Conservation (phyloP, 2,888 invertebrate genomes). For the Augochlorella aurata region DNA sequence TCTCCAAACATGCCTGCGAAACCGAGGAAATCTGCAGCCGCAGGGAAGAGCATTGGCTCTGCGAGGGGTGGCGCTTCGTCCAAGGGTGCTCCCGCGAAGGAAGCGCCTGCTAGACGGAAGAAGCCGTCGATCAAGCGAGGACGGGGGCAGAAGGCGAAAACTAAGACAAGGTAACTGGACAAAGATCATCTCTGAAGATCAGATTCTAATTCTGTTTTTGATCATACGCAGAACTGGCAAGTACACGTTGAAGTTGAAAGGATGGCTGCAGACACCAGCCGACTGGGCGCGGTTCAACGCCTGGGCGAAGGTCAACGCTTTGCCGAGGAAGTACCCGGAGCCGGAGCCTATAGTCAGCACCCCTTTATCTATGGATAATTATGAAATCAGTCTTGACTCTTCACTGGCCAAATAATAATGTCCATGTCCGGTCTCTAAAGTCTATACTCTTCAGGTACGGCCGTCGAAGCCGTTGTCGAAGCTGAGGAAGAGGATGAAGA, state of each 20-base stretch:
- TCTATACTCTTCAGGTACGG: conserved; percentile 55
- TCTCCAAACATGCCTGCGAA: conserved; percentile 10
- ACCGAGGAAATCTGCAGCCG: fast-evolving
- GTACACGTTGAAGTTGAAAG: conserved; percentile 50
- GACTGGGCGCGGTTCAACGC: conserved; percentile 73
- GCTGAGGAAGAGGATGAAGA: conserved; percentile 60
- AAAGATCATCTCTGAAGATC: not conserved
- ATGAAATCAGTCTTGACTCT: not conserved
- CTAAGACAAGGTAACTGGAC: conserved; percentile 12
- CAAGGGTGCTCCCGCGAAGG: not conserved
- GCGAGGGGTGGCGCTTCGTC: too few species aligned
- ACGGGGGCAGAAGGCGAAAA: conserved; percentile 8
- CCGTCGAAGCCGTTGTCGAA: conserved; percentile 62
- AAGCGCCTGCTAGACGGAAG: not conserved
- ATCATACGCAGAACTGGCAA: not conserved
- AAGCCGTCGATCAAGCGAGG: not conserved
- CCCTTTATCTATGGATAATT: not conserved
- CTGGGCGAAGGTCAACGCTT: conserved; percentile 71
- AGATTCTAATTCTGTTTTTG: too few species aligned
- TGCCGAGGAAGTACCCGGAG: conserved; percentile 66
- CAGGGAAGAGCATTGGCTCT: not conserved
- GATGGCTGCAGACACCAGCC: conserved; percentile 70
- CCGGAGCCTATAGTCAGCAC: conserved; percentile 67
- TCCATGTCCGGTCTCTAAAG: not conserved
- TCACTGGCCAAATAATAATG: too few species aligned